Evolutionary conservation across 2,888 invertebrate species (phyloP), one percentile per base, ranked within the genome.

Genomic region (Eupithecia insigniata): DNA sequence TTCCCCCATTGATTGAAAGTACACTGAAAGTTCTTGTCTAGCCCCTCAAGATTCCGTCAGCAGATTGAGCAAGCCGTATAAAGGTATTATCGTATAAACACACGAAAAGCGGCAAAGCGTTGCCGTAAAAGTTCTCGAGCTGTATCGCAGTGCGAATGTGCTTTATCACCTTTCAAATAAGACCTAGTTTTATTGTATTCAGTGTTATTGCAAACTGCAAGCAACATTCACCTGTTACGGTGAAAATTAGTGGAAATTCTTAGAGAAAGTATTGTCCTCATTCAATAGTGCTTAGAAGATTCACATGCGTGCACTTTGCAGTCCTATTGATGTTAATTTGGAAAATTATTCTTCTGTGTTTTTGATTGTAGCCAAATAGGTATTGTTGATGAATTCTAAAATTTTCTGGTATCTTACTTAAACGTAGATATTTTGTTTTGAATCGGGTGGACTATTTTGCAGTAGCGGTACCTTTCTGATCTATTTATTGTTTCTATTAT

Each of bases 301-400:
- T 83, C 88, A 89, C 93, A 94, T 93, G 93, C 93, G 92, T 93
- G 93, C 92, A 87, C 85, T 87, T 90, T 91, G 90, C 93, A 91
- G 85, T 90, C 87, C 85, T 84, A 87, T 90, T 91, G 89, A 84
- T 87, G 89, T 92, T 92, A 92, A 90, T 89, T 86, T 85, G 82
- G 83, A 85, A 83, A 83, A 82, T 81, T 78, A 79, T 78, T 75
- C 75, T 77, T 87, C 87, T 89, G 87, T 89, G 89, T 89, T 88
- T 89, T 87, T 88, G 85, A 84, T 75, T 74, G 72, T 77, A 68
- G 67, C 51, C 39, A 73, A 72, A 66, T 22, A n/a, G n/a, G n/a
- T n/a, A 69, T 32, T 62, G 8, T 34, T 12, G 34, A 34, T n/a
- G 34, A 12, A 62, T 34, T 34, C n/a, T 62, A 10, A 22, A 34